These are phyloP conservation scores for Romanogobio albipinnatus DNA, from an alignment of 2,113 vertebrate genomes.

Conservation along the genomic window DNA sequence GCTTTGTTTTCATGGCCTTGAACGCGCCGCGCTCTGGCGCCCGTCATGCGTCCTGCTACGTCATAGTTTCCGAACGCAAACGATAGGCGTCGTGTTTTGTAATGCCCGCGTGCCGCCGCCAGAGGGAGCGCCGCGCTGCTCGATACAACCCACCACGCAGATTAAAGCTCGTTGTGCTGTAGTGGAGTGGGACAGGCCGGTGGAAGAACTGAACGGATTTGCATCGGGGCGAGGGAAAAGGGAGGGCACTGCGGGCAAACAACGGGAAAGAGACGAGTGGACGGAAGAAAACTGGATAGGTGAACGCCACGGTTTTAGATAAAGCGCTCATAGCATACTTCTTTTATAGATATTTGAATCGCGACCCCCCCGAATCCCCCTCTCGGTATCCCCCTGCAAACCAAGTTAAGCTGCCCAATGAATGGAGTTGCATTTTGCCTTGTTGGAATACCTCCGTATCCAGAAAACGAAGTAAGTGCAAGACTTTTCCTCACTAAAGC, in stretches of 20 bases:
- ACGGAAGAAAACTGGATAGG: conserved; percentile 65
- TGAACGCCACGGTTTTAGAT: conserved; percentile 27
- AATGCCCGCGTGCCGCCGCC: conserved; percentile 49
- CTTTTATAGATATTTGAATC: not conserved
- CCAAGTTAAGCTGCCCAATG: conserved; percentile 82
- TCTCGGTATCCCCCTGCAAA: conserved; percentile 46
- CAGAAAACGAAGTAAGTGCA: conserved; percentile 80
- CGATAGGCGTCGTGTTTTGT: not conserved
- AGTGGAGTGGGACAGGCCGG: conserved; percentile 51
- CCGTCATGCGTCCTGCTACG: conserved; percentile 16
- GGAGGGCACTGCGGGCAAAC: conserved; percentile 64
- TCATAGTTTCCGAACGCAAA: conserved; percentile 39
- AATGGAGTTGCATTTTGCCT: conserved; percentile 99
- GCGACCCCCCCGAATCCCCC: not conserved
- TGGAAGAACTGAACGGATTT: conserved; percentile 62
- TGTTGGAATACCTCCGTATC: conserved; percentile 93
- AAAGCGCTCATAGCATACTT: not conserved
- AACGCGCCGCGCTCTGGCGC: conserved; percentile 28
- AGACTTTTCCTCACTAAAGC: not conserved
- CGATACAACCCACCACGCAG: conserved; percentile 18
- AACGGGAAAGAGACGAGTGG: conserved; percentile 63
- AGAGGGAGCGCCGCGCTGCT: conserved; percentile 67
- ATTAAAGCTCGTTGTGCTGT: conserved; percentile 57
- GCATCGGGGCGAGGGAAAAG: conserved; percentile 64
- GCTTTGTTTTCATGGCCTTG: conserved; percentile 59